Evolutionary conservation across 2,888 invertebrate species (phyloP).

Genomic region (Rhingia rostrata): DNA sequence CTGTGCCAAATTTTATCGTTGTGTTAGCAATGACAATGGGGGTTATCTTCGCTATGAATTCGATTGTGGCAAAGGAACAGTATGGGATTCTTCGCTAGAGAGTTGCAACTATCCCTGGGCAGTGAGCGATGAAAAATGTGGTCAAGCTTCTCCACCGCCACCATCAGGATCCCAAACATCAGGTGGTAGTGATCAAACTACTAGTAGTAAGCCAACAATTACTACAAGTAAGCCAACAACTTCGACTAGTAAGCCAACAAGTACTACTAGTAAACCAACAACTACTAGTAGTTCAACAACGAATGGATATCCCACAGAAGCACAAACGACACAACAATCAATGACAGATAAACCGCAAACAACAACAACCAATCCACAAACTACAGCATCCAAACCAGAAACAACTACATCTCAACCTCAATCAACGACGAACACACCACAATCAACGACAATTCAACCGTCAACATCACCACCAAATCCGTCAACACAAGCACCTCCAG

Average conservation of each 20-base stretch:
- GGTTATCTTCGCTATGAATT: slow-evolving; percentile 85
- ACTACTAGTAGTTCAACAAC: slow-evolving; percentile 17
- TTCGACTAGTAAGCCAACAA: slow-evolving; percentile 66
- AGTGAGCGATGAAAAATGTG: slow-evolving; percentile 76
- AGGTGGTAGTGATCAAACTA: slow-evolving; percentile 48
- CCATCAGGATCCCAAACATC: slow-evolving; percentile 66
- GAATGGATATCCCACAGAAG: slow-evolving; percentile 39
- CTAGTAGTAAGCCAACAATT: slow-evolving; percentile 63
- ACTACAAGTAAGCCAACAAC: not conserved
- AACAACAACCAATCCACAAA: not conserved
- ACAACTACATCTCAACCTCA: slow-evolving; percentile 20
- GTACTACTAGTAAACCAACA: not conserved
- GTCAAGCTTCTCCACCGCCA: slow-evolving; percentile 61
- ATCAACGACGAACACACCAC: slow-evolving; percentile 6
- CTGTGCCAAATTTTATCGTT: slow-evolving; percentile 87
- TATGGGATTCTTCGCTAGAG: slow-evolving; percentile 83
- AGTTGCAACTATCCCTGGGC: slow-evolving; percentile 76
- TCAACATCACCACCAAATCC: not conserved
- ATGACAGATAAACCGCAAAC: slow-evolving; percentile 12
- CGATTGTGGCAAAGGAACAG: slow-evolving; percentile 85
- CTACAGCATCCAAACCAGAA: slow-evolving; percentile 32
- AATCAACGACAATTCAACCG: slow-evolving; percentile 29
- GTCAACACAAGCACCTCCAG: slow-evolving; percentile 53
- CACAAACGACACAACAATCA: slow-evolving; percentile 32
- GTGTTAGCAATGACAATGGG: slow-evolving; percentile 85